A percentile compares a stretch with the other conserved stretches of the same genome.
Evolutionary conservation across 2,113 vertebrate genomes (phyloP).

Genomic region (Dinomys branickii): DNA sequence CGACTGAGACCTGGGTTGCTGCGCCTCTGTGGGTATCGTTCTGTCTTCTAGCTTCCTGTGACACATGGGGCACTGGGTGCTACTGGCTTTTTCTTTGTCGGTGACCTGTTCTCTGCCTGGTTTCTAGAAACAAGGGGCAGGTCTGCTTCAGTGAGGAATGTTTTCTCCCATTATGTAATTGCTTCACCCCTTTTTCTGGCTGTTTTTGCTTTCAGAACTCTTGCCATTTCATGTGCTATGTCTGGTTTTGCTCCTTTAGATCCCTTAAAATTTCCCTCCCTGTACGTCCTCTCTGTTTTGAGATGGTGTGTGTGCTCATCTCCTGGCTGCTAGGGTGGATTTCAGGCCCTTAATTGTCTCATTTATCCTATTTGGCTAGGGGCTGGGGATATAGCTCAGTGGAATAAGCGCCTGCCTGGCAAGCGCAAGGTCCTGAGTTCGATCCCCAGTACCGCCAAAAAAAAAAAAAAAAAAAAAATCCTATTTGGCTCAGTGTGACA

Average conservation of each 20-base stretch:
- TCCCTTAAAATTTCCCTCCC: background rate
- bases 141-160: accelerated
- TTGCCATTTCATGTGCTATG: background rate
- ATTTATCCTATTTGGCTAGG: no score
- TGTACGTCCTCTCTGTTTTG: background rate
- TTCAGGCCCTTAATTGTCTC: background rate
- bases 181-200: background rate
- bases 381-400: no score
- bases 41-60: background rate
- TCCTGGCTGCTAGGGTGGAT: background rate
- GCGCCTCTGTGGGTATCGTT: background rate
- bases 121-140: no score
- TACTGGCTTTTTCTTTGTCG: background rate
- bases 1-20: background rate
- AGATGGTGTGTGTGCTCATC: background rate
- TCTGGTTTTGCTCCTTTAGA: background rate
- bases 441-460: no score
- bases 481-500: accelerated
- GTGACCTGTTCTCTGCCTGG: background rate
- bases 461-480: no score
- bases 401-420: no score
- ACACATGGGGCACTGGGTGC: background rate
- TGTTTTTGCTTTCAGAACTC: no score
- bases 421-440: no score
- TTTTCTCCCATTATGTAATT: background rate